A percentile compares a stretch with the other conserved stretches of the same genome.
Evolutionary conservation across 2,888 invertebrate genomes (phyloP).

Genomic region (Hypselothyrea guttata): DNA sequence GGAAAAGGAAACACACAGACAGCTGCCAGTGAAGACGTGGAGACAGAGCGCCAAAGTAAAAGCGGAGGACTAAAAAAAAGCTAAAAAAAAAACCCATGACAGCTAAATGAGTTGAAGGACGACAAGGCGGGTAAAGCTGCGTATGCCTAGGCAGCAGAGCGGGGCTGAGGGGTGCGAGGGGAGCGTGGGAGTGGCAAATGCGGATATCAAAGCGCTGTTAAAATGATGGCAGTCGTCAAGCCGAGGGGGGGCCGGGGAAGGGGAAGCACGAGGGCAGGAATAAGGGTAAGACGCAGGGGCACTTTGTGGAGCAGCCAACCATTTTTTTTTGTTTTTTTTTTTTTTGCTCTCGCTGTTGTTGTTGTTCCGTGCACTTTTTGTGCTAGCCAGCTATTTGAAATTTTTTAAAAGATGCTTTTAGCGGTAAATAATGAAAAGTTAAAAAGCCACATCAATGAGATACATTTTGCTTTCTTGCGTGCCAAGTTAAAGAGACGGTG

Average conservation of each 20-base stretch:
- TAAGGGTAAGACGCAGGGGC: constrained; percentile 21
- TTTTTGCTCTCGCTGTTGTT: constrained; percentile 19
- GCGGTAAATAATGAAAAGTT: constrained; percentile 83
- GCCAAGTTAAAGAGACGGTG: constrained; percentile 18
- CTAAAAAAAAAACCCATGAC: constrained; percentile 29
- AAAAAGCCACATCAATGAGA: constrained; percentile 83
- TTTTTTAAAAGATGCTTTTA: constrained; percentile 83
- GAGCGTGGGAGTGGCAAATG: constrained; percentile 8
- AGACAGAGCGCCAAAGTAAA: background rate
- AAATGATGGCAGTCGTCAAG: constrained; percentile 58
- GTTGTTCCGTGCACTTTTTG: constrained; percentile 42
- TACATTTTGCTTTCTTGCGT: constrained; percentile 55
- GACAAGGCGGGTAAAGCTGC: constrained; percentile 32
- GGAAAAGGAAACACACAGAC: constrained; percentile 21
- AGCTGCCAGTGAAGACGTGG: background rate
- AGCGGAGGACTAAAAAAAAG: constrained; percentile 3
- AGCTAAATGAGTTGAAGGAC: constrained; percentile 73
- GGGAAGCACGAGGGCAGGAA: background rate
- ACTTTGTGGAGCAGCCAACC: constrained; percentile 57
- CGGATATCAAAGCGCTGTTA: constrained; percentile 71
- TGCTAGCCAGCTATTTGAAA: constrained; percentile 74
- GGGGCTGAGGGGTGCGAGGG: background rate
- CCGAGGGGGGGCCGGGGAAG: background rate
- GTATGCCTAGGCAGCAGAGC: constrained; percentile 1
- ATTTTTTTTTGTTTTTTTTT: constrained; percentile 45